Evolutionary conservation across 2,113 vertebrate species (phyloP).

Genomic region (Mastomys coucha): DNA sequence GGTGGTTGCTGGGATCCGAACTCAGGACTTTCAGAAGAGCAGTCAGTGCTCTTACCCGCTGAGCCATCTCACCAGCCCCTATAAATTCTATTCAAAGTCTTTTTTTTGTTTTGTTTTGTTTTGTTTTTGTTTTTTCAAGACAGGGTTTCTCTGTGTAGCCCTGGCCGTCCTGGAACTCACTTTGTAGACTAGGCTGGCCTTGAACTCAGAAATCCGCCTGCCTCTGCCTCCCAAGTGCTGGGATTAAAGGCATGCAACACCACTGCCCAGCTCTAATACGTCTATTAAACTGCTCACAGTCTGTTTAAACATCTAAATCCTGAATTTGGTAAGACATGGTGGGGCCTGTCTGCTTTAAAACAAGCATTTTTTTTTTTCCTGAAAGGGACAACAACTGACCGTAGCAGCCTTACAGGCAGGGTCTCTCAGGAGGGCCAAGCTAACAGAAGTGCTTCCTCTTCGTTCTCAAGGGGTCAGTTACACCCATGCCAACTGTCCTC

Average conservation of each 20-base stretch:
- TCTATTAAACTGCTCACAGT: neutral
- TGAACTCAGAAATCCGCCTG: too few relatives aligned
- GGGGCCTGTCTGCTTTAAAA: neutral
- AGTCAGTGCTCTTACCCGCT: too few relatives aligned
- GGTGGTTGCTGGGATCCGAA: too few relatives aligned
- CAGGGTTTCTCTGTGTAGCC: too few relatives aligned
- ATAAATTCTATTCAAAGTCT: conserved; percentile 23
- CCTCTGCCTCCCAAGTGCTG: too few relatives aligned
- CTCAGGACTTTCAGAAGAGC: too few relatives aligned
- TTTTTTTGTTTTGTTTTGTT: too few relatives aligned
- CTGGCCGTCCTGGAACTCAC: too few relatives aligned
- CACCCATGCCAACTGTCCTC: neutral
- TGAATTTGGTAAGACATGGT: neutral
- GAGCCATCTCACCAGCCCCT: too few relatives aligned
- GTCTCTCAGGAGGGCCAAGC: neutral
- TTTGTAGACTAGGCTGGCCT: too few relatives aligned
- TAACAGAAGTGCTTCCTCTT: neutral
- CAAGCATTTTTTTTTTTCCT: neutral
- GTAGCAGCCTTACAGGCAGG: neutral
- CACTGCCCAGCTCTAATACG: neutral
- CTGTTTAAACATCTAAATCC: conserved; percentile 23
- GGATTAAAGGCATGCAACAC: too few relatives aligned
- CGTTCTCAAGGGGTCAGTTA: neutral
- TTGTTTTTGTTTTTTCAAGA: too few relatives aligned
- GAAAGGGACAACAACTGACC: neutral